These are phyloP conservation scores for Hirtodrosophila trivittata DNA, from an alignment of 2,888 invertebrate species.

Conservation along the genomic window DNA sequence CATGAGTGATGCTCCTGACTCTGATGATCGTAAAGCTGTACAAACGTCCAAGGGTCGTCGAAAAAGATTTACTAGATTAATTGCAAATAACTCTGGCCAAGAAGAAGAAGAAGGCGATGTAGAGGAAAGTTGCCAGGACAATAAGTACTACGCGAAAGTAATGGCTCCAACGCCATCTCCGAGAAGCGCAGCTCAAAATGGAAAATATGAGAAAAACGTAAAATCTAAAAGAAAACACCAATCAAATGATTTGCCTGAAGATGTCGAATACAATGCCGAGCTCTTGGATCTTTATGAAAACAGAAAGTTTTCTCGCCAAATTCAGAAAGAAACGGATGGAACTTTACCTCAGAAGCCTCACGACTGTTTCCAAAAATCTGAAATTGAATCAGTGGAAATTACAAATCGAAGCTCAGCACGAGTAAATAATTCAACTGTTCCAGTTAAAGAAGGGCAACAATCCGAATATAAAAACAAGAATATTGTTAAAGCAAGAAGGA, in stretches of 20 bases:
- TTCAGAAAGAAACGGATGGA: neutral
- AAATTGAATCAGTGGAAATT: neutral
- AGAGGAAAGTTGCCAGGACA: neutral
- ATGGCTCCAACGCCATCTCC: neutral
- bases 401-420: neutral
- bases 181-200: neutral
- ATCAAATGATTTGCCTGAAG: neutral
- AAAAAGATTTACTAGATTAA: slow-evolving; percentile 38
- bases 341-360: too few species aligned
- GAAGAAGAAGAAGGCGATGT: neutral
- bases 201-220: too few species aligned
- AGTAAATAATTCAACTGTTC: neutral
- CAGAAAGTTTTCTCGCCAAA: slow-evolving; percentile 1
- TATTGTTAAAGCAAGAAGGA: neutral
- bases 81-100: slow-evolving; percentile 1
- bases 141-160: neutral
- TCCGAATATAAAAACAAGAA: neutral
- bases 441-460: neutral
- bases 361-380: neutral
- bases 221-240: too few species aligned
- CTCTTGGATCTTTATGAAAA: slow-evolving; percentile 13
- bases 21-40: neutral
- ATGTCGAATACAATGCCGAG: slow-evolving; percentile 3
- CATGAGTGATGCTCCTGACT: slow-evolving; percentile 4
- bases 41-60: slow-evolving; percentile 9